Evolutionary conservation across 2,888 invertebrate genomes (phyloP), one percentile per base, ranked within the genome.

Genomic region (Hemaris fuciformis): DNA sequence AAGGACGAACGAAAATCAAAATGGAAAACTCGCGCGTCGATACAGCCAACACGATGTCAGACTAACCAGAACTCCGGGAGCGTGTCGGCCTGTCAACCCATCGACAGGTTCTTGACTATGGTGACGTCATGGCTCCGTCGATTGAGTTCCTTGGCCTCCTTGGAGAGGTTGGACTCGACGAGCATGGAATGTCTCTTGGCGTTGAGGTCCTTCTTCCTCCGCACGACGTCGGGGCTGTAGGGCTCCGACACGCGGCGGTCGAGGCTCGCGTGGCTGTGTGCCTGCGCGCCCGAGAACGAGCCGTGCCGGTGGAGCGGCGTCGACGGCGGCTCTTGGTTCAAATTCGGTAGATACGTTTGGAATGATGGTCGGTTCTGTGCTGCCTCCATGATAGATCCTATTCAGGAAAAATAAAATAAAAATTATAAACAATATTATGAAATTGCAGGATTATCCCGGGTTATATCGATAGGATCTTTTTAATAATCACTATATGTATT

Each of bases 371-470:
- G 77, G 71, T 95, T 95, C 75, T 95, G 95, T 10, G 95, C 94
- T 4, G 94, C 95, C 76, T 95, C 95, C 88, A 95, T 95, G 74
- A 95, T 95, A 34, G 95, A 95, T 73, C 94, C 95, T 84, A n/a
- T n/a, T n/a, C n/a, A n/a, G n/a, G n/a, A n/a, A n/a, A n/a, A n/a
- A n/a, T n/a, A n/a, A n/a, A n/a, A n/a, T n/a, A n/a, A n/a, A n/a
- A n/a, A n/a, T n/a, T n/a, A n/a, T n/a, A n/a, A n/a, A n/a, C n/a
- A n/a, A n/a, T n/a, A n/a, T n/a, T n/a, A n/a, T n/a, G n/a, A n/a
- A n/a, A n/a, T n/a, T n/a, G n/a, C n/a, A n/a, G n/a, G n/a, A n/a
- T n/a, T n/a, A n/a, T n/a, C n/a, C n/a, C n/a, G n/a, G n/a, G n/a
- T n/a, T n/a, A n/a, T n/a, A n/a, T n/a, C n/a, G n/a, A n/a, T n/a